Percentiles rank a stretch among this genome's conserved stretches.
These are phyloP conservation scores for Musca domestica DNA, from an alignment of 1,140 invertebrate species.

Conservation along the genomic window DNA sequence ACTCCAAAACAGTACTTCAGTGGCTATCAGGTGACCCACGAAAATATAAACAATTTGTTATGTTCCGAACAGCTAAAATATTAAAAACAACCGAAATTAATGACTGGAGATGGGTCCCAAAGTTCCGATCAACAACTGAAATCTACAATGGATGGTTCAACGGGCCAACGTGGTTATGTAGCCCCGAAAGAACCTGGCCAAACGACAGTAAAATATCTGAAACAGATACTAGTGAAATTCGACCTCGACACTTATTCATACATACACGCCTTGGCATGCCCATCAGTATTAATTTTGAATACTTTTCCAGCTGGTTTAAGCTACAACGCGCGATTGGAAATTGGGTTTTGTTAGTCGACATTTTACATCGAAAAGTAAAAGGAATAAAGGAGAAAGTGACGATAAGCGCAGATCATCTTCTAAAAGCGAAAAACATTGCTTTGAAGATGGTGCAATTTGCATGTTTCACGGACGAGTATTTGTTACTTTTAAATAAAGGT, in stretches of 20 bases:
- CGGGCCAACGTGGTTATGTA: neutral
- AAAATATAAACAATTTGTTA: constrained; percentile 34
- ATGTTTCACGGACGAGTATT: neutral
- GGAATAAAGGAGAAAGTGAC: too few relatives aligned
- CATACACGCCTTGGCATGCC: neutral
- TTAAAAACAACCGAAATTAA: constrained; percentile 31
- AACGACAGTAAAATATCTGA: neutral
- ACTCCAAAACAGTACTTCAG: constrained; percentile 38
- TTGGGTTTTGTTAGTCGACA: neutral
- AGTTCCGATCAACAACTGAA: neutral
- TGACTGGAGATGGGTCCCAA: constrained; percentile 41
- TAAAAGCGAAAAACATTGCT: constrained; percentile 5
- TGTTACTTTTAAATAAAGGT: neutral
- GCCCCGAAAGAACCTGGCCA: too few relatives aligned
- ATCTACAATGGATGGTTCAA: neutral
- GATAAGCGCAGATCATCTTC: neutral
- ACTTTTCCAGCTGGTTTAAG: neutral
- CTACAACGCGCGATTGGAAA: neutral
- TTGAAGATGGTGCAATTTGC: neutral
- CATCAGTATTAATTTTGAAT: neutral
- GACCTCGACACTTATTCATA: neutral
- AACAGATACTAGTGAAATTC: neutral
- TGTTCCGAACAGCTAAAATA: constrained; percentile 41
- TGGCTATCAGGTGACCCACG: constrained; percentile 41
- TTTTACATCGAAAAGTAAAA: neutral